These are phyloP conservation scores for Scotopteryx bipunctaria DNA, from an alignment of 2,888 invertebrate species.

Conservation along the genomic window DNA sequence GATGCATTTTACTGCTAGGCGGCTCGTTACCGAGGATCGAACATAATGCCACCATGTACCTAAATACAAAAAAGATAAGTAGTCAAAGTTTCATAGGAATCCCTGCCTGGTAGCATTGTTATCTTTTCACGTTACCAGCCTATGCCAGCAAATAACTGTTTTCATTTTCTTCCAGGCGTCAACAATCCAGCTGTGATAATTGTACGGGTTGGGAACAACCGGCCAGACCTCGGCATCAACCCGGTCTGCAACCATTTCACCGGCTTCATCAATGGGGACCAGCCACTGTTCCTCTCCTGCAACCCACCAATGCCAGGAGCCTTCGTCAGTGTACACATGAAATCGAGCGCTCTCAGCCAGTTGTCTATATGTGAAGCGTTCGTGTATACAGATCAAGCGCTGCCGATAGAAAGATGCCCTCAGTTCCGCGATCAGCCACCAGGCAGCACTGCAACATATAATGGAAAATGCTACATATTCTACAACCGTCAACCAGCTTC, in stretches of 20 bases:
- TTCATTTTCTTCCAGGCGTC: conserved; percentile 79
- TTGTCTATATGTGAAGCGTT: conserved; percentile 96
- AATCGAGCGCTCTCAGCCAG: conserved; percentile 88
- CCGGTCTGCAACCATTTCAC: conserved; percentile 96
- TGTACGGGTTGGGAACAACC: conserved; percentile 95
- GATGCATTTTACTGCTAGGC: too few relatives aligned
- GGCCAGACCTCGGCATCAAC: conserved; percentile 95
- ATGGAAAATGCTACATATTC: conserved; percentile 97
- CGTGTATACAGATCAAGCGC: conserved; percentile 95
- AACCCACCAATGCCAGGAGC: conserved; percentile 98
- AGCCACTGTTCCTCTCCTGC: conserved; percentile 95
- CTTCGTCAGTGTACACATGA: conserved; percentile 95
- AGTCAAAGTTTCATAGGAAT: too few relatives aligned
- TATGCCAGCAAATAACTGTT: too few relatives aligned
- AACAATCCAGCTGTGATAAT: conserved; percentile 92
- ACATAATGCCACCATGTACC: too few relatives aligned
- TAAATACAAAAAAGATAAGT: too few relatives aligned
- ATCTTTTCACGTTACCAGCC: too few relatives aligned
- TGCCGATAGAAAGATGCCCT: conserved; percentile 96
- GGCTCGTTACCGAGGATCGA: too few relatives aligned
- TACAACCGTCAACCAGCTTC: conserved; percentile 93
- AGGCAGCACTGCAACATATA: conserved; percentile 96
- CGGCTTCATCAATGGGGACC: conserved; percentile 93
- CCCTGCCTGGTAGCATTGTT: background rate
- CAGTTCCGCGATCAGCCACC: conserved; percentile 96